Percentiles rank a stretch among this genome's conserved stretches.
Conservation (phyloP, 92 coral and sea anemone species). For the Bergia sp. region DNA sequence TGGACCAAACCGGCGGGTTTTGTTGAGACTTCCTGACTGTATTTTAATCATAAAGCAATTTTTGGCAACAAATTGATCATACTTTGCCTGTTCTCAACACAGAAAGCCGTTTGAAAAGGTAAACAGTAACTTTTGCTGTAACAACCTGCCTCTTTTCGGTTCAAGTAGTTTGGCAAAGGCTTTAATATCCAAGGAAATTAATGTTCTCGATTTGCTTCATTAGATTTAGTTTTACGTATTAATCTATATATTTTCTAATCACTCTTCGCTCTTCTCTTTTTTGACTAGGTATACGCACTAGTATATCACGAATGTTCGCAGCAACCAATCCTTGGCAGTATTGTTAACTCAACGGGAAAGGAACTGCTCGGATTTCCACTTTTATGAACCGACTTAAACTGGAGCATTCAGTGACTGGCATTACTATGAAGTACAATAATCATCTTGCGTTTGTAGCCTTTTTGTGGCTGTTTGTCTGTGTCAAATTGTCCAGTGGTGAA, state of each 20-base stretch:
- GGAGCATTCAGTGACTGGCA: background rate
- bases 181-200: background rate
- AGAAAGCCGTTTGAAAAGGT: slow-evolving; percentile 14
- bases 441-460: background rate
- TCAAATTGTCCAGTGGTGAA: slow-evolving; percentile 29
- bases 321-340: background rate
- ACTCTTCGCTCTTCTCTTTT: background rate
- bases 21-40: background rate
- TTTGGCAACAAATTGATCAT: background rate
- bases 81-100: background rate
- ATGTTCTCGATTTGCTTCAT: background rate
- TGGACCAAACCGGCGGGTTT: background rate
- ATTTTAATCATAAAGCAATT: background rate
- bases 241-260: background rate
- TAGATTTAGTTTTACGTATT: background rate
- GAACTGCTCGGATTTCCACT: background rate
- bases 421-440: slow-evolving; percentile 14
- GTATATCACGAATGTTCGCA: background rate
- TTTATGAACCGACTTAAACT: background rate
- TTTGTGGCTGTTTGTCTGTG: slow-evolving; percentile 15
- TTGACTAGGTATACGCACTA: background rate
- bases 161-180: background rate
- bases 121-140: background rate
- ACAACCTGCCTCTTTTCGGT: background rate
- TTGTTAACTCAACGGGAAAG: background rate